Evolutionary conservation across 2,888 invertebrate genomes (phyloP).

Genomic region (Rhynchonema sp.): DNA sequence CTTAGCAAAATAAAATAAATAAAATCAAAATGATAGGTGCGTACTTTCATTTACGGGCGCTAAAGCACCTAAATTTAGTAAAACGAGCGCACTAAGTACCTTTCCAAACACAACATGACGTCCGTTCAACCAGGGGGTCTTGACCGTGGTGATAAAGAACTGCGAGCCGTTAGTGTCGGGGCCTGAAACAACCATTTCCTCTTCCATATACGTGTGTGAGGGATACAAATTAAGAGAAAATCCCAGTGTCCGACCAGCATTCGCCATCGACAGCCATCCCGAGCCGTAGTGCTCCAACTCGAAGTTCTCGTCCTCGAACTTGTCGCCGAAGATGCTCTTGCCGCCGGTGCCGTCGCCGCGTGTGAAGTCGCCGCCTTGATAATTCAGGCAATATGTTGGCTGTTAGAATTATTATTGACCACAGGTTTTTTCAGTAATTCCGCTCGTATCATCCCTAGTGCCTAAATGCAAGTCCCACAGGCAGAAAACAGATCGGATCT

Average conservation of each 20-base stretch:
- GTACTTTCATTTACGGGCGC: too few relatives aligned
- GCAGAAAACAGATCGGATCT: too few relatives aligned
- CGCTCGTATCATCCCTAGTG: too few relatives aligned
- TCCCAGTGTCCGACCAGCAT: conserved; percentile 40
- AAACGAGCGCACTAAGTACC: conserved; percentile 10
- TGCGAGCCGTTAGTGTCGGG: conserved; percentile 81
- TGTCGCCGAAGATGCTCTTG: conserved; percentile 23
- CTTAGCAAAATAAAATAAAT: too few relatives aligned
- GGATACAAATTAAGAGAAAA: too few relatives aligned
- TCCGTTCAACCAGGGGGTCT: conserved; percentile 70
- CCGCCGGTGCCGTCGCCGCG: conserved; percentile 28
- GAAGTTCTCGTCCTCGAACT: conserved; percentile 17
- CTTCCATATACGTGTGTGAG: conserved; percentile 11
- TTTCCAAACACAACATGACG: conserved; percentile 71
- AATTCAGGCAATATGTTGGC: conserved; percentile 41
- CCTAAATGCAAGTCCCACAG: too few relatives aligned
- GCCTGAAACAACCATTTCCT: conserved; percentile 34
- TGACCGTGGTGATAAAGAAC: conserved; percentile 72
- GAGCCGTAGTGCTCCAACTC: conserved; percentile 51
- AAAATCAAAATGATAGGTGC: too few relatives aligned
- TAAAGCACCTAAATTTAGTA: background rate
- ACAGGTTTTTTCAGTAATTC: too few relatives aligned
- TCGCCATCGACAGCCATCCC: conserved; percentile 80
- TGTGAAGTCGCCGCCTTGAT: conserved; percentile 26
- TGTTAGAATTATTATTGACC: too few relatives aligned